Percentiles rank a stretch among this genome's conserved stretches.
Evolutionary conservation across 37 sponge, comb jelly and placozoan genomes (phyloP).

Genomic region (Halisarca cf. caerulea): DNA sequence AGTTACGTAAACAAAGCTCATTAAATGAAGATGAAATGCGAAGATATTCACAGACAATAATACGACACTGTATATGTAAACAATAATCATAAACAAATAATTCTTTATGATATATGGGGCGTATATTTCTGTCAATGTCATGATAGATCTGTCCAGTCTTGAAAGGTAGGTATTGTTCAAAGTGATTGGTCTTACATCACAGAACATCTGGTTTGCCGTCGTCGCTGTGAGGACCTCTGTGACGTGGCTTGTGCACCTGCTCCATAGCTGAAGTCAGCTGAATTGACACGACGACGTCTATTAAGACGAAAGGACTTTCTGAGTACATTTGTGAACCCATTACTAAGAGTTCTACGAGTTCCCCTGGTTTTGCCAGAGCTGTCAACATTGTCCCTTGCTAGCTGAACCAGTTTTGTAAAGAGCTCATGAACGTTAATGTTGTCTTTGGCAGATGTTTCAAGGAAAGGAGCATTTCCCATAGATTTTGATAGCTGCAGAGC

Average conservation of each 20-base stretch:
- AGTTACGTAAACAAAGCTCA: too few species aligned
- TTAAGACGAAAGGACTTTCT: conserved; percentile 48
- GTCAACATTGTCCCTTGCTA: conserved; percentile 17
- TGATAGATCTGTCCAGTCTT: too few species aligned
- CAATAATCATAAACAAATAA: too few species aligned
- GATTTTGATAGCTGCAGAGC: conserved; percentile 56
- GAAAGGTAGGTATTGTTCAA: too few species aligned
- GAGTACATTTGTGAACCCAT: background rate
- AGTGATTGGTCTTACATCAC: background rate
- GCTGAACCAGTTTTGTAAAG: conserved; percentile 58
- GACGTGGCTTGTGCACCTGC: background rate
- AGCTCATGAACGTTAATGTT: conserved; percentile 65
- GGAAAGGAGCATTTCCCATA: conserved; percentile 65
- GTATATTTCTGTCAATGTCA: too few species aligned
- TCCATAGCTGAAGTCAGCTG: conserved; percentile 8
- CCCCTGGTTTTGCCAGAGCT: too few species aligned
- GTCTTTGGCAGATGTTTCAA: conserved; percentile 86
- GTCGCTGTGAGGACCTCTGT: background rate
- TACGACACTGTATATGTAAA: too few species aligned
- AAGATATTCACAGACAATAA: too few species aligned
- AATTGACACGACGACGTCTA: conserved; percentile 20
- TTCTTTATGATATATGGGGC: too few species aligned
- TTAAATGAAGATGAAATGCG: too few species aligned
- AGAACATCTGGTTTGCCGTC: background rate
- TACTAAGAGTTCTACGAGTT: background rate